These are phyloP conservation scores for Pseudeuparius sepicola DNA, from an alignment of 2,888 invertebrate species.

Conservation along the genomic window DNA sequence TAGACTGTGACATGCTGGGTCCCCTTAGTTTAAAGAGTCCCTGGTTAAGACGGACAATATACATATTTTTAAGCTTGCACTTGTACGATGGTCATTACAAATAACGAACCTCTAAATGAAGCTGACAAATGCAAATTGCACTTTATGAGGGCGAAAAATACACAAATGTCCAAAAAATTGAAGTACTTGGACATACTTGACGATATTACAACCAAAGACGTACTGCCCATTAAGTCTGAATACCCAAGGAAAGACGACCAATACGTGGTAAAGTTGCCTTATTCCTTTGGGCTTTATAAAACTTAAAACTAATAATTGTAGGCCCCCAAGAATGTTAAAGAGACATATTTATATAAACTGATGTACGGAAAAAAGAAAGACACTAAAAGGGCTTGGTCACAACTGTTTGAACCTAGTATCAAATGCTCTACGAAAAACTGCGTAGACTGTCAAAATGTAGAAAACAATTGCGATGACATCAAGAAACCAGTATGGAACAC, in stretches of 20 bases:
- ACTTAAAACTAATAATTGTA: no score
- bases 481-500: no score
- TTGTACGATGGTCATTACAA: no score
- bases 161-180: conserved; percentile 18
- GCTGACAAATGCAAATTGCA: conserved; percentile 21
- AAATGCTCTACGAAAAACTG: conserved; percentile 16
- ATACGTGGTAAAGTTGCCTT: not conserved
- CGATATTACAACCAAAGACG: conserved; percentile 28
- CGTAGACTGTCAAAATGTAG: conserved; percentile 8
- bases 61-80: no score
- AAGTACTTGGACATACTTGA: conserved; percentile 29
- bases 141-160: conserved; percentile 22
- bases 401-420: conserved; percentile 23
- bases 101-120: no score
- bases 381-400: conserved; percentile 23
- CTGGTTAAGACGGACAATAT: no score
- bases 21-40: no score
- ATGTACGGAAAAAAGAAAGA: conserved; percentile 21
- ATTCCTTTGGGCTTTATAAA: no score
- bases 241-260: conserved; percentile 27
- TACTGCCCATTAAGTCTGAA: conserved; percentile 29
- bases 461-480: no score
- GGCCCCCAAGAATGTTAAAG: conserved; percentile 17
- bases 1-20: no score
- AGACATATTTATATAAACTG: conserved; percentile 25